These are phyloP conservation scores for Melinopterus prodromus DNA, from an alignment of 2,888 invertebrate genomes.

Conservation along the genomic window DNA sequence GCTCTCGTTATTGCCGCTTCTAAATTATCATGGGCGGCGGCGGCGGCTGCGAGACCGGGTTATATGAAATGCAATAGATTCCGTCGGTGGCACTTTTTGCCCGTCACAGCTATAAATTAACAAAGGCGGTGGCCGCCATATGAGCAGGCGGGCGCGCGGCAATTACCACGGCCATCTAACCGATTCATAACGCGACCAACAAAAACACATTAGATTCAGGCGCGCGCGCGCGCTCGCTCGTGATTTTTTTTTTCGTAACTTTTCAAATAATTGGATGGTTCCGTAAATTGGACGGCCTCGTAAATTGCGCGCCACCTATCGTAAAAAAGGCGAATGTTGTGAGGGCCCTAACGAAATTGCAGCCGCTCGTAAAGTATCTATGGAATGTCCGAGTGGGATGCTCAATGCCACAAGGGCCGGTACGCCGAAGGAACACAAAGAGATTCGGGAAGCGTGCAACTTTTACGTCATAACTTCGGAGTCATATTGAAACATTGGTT, in stretches of 20 bases:
- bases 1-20: slow-evolving; percentile 16
- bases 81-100: slow-evolving; percentile 14
- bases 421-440: background rate
- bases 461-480: slow-evolving; percentile 4
- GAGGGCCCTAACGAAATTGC: slow-evolving; percentile 26
- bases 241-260: slow-evolving; percentile 20
- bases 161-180: slow-evolving; percentile 24
- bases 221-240: slow-evolving; percentile 8
- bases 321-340: slow-evolving; percentile 23
- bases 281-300: slow-evolving; percentile 23
- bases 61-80: slow-evolving; percentile 26
- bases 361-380: slow-evolving; percentile 5
- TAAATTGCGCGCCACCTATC: slow-evolving; percentile 22
- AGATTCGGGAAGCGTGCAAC: background rate
- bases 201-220: slow-evolving; percentile 17
- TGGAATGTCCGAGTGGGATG: background rate
- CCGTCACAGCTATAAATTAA: slow-evolving; percentile 19
- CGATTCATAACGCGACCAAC: slow-evolving; percentile 22
- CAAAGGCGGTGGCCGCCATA: slow-evolving; percentile 4
- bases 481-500: background rate
- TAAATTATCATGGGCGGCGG: slow-evolving; percentile 16
- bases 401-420: background rate
- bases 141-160: slow-evolving; percentile 5
- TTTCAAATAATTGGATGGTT: slow-evolving; percentile 25
- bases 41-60: slow-evolving; percentile 6